Evolutionary conservation across 2,888 invertebrate species (phyloP), one percentile per base, ranked within the genome.

Genomic region (Anticlea derivata): DNA sequence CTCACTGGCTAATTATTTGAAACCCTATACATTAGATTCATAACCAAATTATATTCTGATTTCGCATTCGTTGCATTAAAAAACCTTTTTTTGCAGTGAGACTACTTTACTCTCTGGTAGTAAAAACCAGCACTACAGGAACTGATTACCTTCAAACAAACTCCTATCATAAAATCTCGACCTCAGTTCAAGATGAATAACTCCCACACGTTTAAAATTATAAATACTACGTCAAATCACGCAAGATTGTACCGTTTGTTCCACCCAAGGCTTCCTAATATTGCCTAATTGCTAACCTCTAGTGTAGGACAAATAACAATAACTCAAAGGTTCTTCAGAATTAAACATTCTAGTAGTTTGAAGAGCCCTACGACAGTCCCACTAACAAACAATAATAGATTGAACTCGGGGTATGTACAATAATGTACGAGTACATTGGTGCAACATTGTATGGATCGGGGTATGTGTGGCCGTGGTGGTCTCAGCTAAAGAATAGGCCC

Each of bases 231-330:
- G 49, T 57, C 46, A 58, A 65, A 64, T 55, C 58, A 61, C 52
- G 57, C 59, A 26, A 50, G 37, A 50, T 40, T 67, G 55, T 58
- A 57, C 23, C 41, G 40, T 48, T 40, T 35, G 24, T 27, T 33
- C 33, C 50, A 62, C 53, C 68, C 80, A 84, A 87, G 83, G 86
- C 75, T 80, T 78, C 70, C 72, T 76, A 78, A 78, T 76, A 77
- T 83, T 83, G 77, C 79, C 69, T 87, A 87, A 88, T 86, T 82
- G 71, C 73, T 80, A 83, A 79, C 84, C 80, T 82, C 73, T 52
- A 70, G 57, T 53, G 63, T 68, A 70, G 74, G 70, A 74, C 68
- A 70, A 63, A 66, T 64, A 80, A 83, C 80, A 84, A 83, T 82
- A n/a, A 4, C 17, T 3, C 4, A 70, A 78, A 78, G 82, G 76